Conservation (phyloP, 2,888 invertebrate genomes). For the Cecidostiba fungosa region DNA sequence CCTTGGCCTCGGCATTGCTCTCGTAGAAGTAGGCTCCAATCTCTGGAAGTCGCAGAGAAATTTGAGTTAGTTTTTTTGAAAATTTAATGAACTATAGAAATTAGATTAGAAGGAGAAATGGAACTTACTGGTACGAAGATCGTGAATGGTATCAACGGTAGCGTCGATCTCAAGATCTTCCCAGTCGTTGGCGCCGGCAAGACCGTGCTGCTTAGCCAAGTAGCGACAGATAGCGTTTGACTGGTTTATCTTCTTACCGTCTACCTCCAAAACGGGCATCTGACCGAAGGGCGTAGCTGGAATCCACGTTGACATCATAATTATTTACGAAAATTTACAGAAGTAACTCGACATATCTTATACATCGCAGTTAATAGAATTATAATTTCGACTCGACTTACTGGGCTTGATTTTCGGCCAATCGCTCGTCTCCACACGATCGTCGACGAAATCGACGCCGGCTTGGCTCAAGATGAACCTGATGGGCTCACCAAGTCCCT, state of each 20-base stretch:
- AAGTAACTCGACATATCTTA: too few relatives aligned
- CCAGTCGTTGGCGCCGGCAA: slow-evolving; percentile 82
- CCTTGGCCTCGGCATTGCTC: slow-evolving; percentile 81
- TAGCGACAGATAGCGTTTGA: slow-evolving; percentile 84
- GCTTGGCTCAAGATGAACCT: slow-evolving; percentile 78
- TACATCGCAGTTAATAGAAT: too few relatives aligned
- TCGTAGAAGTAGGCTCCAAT: slow-evolving; percentile 81
- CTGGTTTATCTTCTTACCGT: slow-evolving; percentile 84
- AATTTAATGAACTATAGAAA: too few relatives aligned
- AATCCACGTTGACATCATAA: slow-evolving; percentile 51
- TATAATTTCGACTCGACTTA: slow-evolving; percentile 61
- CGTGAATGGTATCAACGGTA: slow-evolving; percentile 83
- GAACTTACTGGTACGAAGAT: slow-evolving; percentile 83
- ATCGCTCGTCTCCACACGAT: slow-evolving; percentile 72
- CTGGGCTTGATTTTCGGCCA: slow-evolving; percentile 75
- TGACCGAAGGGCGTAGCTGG: slow-evolving; percentile 85
- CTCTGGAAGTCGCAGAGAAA: slow-evolving; percentile 64
- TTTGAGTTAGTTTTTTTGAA: background rate
- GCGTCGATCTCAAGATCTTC: slow-evolving; percentile 85
- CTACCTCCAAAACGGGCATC: slow-evolving; percentile 84
- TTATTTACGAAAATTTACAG: too few relatives aligned
- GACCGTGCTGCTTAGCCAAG: slow-evolving; percentile 83
- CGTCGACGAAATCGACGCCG: slow-evolving; percentile 77
- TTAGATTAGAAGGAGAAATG: background rate
- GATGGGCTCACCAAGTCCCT: slow-evolving; percentile 79